phyloP scores from a whole-genome alignment of 1,140 invertebrate species.

The Mamestra configurata region DNA sequence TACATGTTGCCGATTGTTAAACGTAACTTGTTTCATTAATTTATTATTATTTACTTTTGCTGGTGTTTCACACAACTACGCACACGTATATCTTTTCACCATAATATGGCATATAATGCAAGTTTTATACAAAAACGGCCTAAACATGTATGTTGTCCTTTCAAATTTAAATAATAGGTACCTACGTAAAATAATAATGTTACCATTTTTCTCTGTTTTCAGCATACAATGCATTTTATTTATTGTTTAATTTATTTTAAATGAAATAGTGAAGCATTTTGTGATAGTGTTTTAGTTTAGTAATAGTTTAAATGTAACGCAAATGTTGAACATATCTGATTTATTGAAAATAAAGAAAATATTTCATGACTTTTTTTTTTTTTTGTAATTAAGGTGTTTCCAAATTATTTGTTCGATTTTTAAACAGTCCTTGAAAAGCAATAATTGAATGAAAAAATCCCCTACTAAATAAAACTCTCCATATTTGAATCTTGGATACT shows the following conservation, averaged over 20 bases:
- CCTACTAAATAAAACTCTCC: too few relatives aligned
- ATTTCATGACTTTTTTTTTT: constrained; percentile 33
- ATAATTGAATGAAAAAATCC: not conserved
- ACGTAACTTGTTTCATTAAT: too few relatives aligned
- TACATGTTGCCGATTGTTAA: too few relatives aligned
- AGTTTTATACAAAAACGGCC: not conserved
- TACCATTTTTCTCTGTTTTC: constrained; percentile 17
- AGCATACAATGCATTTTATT: constrained; percentile 56
- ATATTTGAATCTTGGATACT: too few relatives aligned
- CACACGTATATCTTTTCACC: too few relatives aligned
- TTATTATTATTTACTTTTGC: not conserved
- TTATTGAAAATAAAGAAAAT: constrained; percentile 56
- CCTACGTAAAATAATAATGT: constrained; percentile 16
- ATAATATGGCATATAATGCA: too few relatives aligned
- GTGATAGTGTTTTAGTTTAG: constrained; percentile 57
- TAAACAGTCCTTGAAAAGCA: not conserved
- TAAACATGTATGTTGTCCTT: not conserved
- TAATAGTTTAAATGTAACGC: constrained; percentile 17
- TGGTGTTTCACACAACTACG: too few relatives aligned
- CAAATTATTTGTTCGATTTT: constrained; percentile 9
- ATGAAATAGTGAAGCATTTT: constrained; percentile 58
- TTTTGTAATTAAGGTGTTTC: not conserved
- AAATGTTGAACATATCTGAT: constrained; percentile 56
- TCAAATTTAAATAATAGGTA: constrained; percentile 11
- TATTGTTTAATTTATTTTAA: constrained; percentile 42